Base-by-base conservation (phyloP, 1,140 invertebrate genomes). In the Drosophila rhopaloa region DNA sequence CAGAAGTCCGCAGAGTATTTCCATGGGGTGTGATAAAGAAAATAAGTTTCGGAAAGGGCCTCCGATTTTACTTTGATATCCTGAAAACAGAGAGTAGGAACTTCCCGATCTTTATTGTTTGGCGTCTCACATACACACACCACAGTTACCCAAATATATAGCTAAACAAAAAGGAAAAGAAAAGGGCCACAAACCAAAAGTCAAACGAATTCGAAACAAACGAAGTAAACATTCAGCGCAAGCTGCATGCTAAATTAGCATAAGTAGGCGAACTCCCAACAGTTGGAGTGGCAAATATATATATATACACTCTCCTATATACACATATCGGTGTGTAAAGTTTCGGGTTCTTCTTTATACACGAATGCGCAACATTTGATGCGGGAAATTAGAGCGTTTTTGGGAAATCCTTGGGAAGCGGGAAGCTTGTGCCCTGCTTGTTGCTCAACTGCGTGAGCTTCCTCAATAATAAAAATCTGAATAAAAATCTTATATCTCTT, bases 381-480 rank as follows among this genome's bases (percentile, higher is more conserved):
- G 79, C 82, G 79, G 44, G 75, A 81, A 88, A 76, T 77, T 79
- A 73, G 77, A 63, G 74, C 59, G 70, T 79, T 83, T 92, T 72
- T 79, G 56, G 43, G 54, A 43, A 44, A 48, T 57, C 46, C 46
- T 56, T 14, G 46, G 35, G 8, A 77, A 72, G 61, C 51, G 43
- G 48, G 37, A 46, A 62, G 24, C 35, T 40, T 46, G 11, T 24
- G 29, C 38, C 7, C 27, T 9, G 35, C 40, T 60, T 35, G 24
- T 35, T 43, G 44, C 70, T 48, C 41, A 65, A 10, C 60, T 77
- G 46, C 50, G 32, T 77, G 50, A 48, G 43, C 59, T 14, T 50
- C 40, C 43, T 53, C 51, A 63, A 51, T 62, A 73, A 73, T 61
- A 76, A 78, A 73, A 67, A 29, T 14, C 55, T 13, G 41, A 43